Evolutionary conservation across 53 echinoderm and acorn worm species (phyloP), one percentile per base, ranked within the genome.

Genomic region (Crossaster papposus): DNA sequence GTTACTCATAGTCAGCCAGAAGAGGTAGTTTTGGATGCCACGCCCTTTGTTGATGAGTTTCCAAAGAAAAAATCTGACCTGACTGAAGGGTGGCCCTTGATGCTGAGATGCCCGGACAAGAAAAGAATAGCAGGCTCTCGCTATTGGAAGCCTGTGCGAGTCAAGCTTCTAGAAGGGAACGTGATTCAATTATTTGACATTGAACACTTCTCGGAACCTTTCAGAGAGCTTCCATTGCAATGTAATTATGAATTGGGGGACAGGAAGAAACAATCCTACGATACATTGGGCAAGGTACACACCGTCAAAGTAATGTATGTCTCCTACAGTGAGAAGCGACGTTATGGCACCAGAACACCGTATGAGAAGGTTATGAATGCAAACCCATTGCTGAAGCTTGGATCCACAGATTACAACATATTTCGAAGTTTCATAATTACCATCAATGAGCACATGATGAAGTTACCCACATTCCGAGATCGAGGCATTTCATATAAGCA

Each of bases 361-460:
- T 89, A 94, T 54, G 89, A 93, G 80, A 95, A 94, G 70, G 80
- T 91, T 18, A 44, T 89, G 62, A 55, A 79, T 30, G 64, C 86
- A 17, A 94, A 93, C 71, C 92, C 89, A 33, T 87, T 97, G 31
- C 70, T 97, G 31, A 97, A 97, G 74, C 80, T 97, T 3, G 96
- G 94, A 22, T 90, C 93, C 8, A 90, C 88, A 8, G 86, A 92
- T 62, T 93, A 93, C 50, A 85, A 93, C 64, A 79, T 65, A 34
- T 97, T 93, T 76, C 89, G 88, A 54, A 82, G 89, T 78, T 96
- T 97, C 80, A 89, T 94, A 17, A 81, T 73, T 50, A 65, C 91
- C 50, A 89, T 97, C 50, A 94, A 90, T 51, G 98, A 96, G 62
- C 89, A 94, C 10, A 90, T 96, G n/a, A 96, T 97, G 98, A 97